A percentile compares a stretch with the other conserved stretches of the same genome.
Conservation (phyloP, 53 echinoderm and acorn worm genomes). For the Luidia sarsii region DNA sequence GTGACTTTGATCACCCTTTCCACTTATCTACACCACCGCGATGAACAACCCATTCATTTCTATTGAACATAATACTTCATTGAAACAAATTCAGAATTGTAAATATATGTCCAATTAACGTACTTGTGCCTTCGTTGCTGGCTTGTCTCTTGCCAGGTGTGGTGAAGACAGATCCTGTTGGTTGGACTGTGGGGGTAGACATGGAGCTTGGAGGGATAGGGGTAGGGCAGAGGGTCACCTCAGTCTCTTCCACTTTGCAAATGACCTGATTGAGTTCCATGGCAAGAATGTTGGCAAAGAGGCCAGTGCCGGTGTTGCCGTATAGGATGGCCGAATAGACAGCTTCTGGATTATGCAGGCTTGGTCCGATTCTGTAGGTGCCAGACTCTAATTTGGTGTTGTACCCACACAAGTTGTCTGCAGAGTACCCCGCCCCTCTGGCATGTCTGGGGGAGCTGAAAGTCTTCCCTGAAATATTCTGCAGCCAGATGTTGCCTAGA, state of each 20-base stretch:
- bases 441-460: not conserved
- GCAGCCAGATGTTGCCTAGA: not conserved
- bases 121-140: constrained; percentile 16
- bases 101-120: no score
- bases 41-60: no score
- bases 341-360: not conserved
- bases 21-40: no score
- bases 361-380: not conserved
- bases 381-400: not conserved
- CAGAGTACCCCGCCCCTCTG: not conserved
- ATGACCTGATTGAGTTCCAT: constrained; percentile 56
- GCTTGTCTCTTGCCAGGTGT: not conserved
- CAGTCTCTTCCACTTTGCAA: constrained; percentile 1
- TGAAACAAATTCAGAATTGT: no score
- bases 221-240: constrained; percentile 11
- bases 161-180: not conserved
- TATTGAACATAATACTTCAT: no score
- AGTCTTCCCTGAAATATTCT: not conserved
- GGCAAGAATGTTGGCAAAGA: constrained; percentile 57
- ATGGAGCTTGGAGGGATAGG: no score
- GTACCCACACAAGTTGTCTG: not conserved
- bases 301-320: not conserved
- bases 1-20: no score
- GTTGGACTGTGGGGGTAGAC: not conserved
- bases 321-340: constrained; percentile 63